phyloP scores from a whole-genome alignment of 2,113 vertebrate genomes.

The Leucosticte australis region DNA sequence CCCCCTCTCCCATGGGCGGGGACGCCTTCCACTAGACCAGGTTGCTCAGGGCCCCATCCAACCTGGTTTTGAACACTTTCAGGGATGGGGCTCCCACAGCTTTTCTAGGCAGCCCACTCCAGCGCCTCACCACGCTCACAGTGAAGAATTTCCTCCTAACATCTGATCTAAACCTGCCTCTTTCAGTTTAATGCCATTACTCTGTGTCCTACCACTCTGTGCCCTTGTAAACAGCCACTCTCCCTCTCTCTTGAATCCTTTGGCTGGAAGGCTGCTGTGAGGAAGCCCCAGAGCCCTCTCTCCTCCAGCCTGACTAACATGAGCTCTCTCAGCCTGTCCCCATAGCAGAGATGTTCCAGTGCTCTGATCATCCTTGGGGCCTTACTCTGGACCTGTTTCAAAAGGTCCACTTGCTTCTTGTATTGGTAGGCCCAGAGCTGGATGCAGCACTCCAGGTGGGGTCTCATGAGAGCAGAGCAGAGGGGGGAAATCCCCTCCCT shows the following conservation, averaged over 20 bases:
- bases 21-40: not conserved
- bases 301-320: not conserved
- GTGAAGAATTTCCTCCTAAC: not conserved
- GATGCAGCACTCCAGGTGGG: not conserved
- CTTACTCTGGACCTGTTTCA: not conserved
- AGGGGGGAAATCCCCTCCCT: not conserved
- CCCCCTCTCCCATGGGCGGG: not conserved
- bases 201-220: rapidly evolving
- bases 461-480: not conserved
- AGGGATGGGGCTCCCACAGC: not conserved
- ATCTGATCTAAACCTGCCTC: not conserved
- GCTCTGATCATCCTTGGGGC: rapidly evolving
- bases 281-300: not conserved
- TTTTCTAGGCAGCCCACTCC: not conserved
- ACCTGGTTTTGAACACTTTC: not conserved
- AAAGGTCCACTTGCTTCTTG: not conserved
- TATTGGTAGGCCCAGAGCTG: not conserved
- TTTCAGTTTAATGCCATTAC: not conserved
- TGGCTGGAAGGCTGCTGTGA: not conserved
- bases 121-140: not conserved
- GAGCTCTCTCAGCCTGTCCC: not conserved
- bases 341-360: rapidly evolving
- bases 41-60: not conserved
- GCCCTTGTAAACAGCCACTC: not conserved
- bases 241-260: rapidly evolving